A percentile compares a stretch with the other conserved stretches of the same genome.
Conservation (phyloP, 1,140 invertebrate species). For the Lepidurus apus region DNA sequence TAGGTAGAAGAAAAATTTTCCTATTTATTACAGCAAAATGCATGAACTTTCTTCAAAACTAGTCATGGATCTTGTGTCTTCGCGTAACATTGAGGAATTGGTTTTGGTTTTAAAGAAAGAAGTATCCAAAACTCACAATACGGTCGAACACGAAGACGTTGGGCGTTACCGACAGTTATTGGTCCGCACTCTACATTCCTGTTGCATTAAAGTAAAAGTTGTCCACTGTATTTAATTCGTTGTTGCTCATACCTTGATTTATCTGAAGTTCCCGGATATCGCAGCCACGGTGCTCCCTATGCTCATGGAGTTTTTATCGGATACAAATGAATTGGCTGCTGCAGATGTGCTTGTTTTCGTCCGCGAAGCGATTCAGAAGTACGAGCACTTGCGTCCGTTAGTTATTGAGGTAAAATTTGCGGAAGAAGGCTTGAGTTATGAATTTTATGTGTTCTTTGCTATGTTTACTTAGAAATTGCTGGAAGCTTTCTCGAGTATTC, state of each 20-base stretch:
- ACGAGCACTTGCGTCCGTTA: constrained; percentile 65
- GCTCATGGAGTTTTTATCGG: constrained; percentile 91
- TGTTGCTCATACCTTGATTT: constrained; percentile 27
- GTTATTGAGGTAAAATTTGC: constrained; percentile 62
- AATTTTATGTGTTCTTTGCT: constrained; percentile 20
- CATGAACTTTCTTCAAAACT: constrained; percentile 41
- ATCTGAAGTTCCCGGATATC: constrained; percentile 83
- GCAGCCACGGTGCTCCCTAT: constrained; percentile 89
- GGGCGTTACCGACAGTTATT: constrained; percentile 93
- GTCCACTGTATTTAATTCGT: neutral
- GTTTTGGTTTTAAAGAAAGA: constrained; percentile 91
- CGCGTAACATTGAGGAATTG: constrained; percentile 93
- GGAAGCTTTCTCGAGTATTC: constrained; percentile 74
- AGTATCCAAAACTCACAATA: constrained; percentile 82
- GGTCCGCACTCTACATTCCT: constrained; percentile 89
- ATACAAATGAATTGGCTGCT: constrained; percentile 88
- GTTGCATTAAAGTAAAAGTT: constrained; percentile 71
- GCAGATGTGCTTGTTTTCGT: constrained; percentile 92
- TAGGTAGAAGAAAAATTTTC: constrained; percentile 48
- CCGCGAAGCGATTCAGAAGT: constrained; percentile 88
- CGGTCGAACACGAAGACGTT: constrained; percentile 86
- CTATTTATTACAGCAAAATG: neutral
- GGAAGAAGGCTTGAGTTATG: neutral
- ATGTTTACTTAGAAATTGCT: constrained; percentile 58
- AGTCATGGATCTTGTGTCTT: constrained; percentile 88